Evolutionary conservation across 2,113 vertebrate species (phyloP).

Genomic region (Ceyx cyanopectus): DNA sequence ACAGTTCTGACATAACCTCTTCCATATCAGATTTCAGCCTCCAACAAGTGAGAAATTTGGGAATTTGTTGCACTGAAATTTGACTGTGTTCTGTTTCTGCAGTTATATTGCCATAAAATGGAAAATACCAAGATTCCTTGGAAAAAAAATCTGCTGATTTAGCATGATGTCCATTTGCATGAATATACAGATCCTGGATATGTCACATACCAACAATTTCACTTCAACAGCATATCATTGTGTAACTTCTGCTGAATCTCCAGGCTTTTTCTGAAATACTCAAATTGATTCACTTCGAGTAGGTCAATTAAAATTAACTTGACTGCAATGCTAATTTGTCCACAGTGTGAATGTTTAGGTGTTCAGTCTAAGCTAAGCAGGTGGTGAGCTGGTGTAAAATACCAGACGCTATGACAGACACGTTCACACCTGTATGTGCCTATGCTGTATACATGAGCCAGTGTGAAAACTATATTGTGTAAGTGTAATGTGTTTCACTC

Average conservation of each 20-base stretch:
- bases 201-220: background rate
- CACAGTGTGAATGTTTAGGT: background rate
- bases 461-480: background rate
- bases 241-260: background rate
- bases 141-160: background rate
- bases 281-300: background rate
- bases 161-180: background rate
- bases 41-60: background rate
- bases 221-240: background rate
- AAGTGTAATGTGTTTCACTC: background rate
- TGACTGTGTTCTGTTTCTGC: background rate
- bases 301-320: background rate
- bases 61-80: background rate
- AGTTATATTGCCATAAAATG: background rate
- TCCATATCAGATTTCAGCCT: background rate
- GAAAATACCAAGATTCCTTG: background rate
- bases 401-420: background rate
- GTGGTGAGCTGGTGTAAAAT: conserved; percentile 5
- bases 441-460: background rate
- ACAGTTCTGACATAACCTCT: background rate
- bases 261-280: background rate
- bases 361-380: background rate
- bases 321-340: background rate
- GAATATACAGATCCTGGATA: background rate
- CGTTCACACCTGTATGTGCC: background rate